Evolutionary conservation across 2,113 vertebrate species (phyloP), one percentile per base, ranked within the genome.

Genomic region (Procapra przewalskii): DNA sequence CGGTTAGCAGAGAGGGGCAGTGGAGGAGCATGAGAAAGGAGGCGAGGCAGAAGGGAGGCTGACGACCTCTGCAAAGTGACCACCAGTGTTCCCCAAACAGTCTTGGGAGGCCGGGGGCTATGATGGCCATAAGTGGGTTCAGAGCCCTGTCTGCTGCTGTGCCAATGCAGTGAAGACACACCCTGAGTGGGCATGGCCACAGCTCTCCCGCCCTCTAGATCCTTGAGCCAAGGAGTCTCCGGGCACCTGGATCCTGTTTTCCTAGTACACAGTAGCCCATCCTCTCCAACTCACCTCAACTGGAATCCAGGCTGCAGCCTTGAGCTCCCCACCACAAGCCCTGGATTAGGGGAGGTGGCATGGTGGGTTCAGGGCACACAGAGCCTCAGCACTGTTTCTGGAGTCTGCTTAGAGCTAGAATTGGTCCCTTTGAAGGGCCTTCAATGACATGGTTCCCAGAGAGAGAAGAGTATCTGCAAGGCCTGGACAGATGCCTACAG

Each of bases 211-310:
- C 71, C 3, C 3, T 43, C 13, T 33, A 6, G 57, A 27, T 31
- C 31, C 12, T 29, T 82, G 29, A 27, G 33, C 1, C 7, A 2
- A 3, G 4, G 4, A 0, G 3, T 27, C 14, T 7, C 1, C 27
- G 19, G 85, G 29, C 19, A 16, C 6, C 4, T 36, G 29, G 50
- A 25, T 16, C 31, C 8, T 79, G 43, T 62, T 75, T 67, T 21
- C 17, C 17, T 21, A 23, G 19, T 11, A 80, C 31, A 16, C 31
- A 87, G 48, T 54, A 33, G 10, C 43, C 48, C 43, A 88, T 29
- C 33, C n/a, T 80, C 19, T 45, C 15, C 67, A 1, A 33, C 1
- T 54, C 7, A 1, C 12, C 2, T 10, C 5, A 48, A 2, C 40
- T 90, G 25, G 64, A 86, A 90, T 77, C 36, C 40, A 27, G n/a